Evolutionary conservation across 2,113 vertebrate genomes (phyloP), one percentile per base, ranked within the genome.

Genomic region (Chaenogobius annularis): DNA sequence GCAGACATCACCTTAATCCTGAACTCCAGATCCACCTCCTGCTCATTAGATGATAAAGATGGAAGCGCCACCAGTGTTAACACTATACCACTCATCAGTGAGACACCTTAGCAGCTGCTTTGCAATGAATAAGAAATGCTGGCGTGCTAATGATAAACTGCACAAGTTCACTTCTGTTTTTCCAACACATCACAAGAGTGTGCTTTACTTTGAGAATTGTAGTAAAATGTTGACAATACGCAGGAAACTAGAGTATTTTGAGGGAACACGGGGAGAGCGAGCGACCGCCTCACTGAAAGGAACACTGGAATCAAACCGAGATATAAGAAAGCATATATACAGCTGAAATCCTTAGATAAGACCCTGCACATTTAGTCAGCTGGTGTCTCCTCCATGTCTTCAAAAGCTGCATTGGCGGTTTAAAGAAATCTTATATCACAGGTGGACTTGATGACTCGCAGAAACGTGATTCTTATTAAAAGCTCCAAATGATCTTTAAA

Each of bases 401-500:
- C 35, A 40, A 63, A 63, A 40, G 19, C n/a, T 69, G 44, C 20
- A 43, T 66, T 68, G 35, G 43, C 8, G 64, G 52, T 67, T n/a
- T n/a, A 37, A n/a, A 43, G 7, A 54, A 43, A 37, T 50, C 20
- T 68, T 35, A 19, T 52, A 67, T 11, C 7, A 14, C 7, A 52
- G 11, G 19, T 46, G 64, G 61, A 74, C 23, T 58, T 37, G 22
- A 56, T 70, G 68, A 43, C 47, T 10, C 19, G 17, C 26, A 47
- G 71, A 48, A 63, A 73, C 48, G n/a, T 71, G 74, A 66, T 59
- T 69, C 67, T 59, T 19, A 67, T 81, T 67, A 48, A 82, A 64
- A 71, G 66, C 20, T 5, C 63, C 47, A 20, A 13, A 69, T 68
- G 66, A 7, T 66, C 47, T 65, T 35, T 47, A 58, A n/a, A 26